Conservation (phyloP, 2,888 invertebrate genomes). For the Volucella zonaria region DNA sequence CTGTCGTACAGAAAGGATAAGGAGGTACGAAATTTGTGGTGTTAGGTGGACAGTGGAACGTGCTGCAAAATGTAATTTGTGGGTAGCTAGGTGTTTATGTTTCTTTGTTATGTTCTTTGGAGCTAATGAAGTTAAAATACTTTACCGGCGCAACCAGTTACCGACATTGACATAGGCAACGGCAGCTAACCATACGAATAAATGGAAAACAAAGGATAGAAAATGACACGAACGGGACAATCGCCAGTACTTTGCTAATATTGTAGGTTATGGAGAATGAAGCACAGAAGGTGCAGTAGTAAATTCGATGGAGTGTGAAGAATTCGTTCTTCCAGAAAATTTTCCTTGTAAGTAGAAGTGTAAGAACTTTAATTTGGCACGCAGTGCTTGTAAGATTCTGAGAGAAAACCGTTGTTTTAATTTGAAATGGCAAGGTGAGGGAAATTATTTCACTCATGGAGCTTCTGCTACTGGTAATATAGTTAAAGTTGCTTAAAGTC, state of each 20-base stretch:
- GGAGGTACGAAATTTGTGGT: not conserved
- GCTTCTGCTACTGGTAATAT: too few relatives aligned
- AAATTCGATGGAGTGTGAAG: conserved; percentile 28
- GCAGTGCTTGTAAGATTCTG: too few relatives aligned
- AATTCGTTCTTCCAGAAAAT: too few relatives aligned
- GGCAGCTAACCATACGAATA: too few relatives aligned
- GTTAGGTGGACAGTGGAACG: not conserved
- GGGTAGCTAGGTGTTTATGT: conserved; percentile 65
- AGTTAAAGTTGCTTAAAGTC: too few relatives aligned
- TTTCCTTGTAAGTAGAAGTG: too few relatives aligned
- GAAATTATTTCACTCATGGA: too few relatives aligned
- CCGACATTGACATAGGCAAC: too few relatives aligned
- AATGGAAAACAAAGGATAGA: conserved; percentile 44
- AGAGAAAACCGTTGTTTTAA: too few relatives aligned
- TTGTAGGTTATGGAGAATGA: not conserved
- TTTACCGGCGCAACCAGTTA: conserved; percentile 32
- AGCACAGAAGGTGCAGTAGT: not conserved
- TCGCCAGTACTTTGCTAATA: conserved; percentile 35
- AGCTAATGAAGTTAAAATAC: conserved; percentile 65
- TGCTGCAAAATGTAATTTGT: conserved; percentile 58
- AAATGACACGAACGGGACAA: conserved; percentile 55
- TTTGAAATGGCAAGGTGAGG: too few relatives aligned
- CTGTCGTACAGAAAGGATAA: not conserved
- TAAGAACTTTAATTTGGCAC: too few relatives aligned
- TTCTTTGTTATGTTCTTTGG: conserved; percentile 47